phyloP scores from a whole-genome alignment of 2,888 invertebrate species.

The Gisinianus flammeolus region DNA sequence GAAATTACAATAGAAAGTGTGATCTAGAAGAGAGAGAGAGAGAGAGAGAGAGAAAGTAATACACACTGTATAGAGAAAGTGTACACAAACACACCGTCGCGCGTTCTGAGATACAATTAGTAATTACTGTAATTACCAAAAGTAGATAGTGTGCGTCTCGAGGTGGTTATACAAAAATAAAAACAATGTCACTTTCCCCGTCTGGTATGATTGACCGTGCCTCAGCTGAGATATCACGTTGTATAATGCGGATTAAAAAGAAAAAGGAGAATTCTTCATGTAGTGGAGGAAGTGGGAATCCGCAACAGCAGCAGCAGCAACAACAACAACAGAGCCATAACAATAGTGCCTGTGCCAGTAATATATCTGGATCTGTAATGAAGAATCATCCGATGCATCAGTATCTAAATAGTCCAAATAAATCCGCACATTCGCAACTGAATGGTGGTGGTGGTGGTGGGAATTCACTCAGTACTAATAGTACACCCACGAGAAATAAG shows the following conservation, averaged over 20 bases:
- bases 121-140: no score
- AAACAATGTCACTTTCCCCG: slow-evolving; percentile 45
- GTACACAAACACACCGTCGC: no score
- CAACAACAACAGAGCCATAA: background rate
- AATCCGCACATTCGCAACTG: background rate
- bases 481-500: slow-evolving; percentile 6
- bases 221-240: slow-evolving; percentile 85
- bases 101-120: no score
- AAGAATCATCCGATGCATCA: no score
- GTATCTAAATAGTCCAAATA: no score
- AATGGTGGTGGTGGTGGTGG: background rate
- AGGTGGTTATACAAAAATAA: background rate
- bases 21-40: no score
- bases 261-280: slow-evolving; percentile 41
- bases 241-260: slow-evolving; percentile 68
- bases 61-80: no score
- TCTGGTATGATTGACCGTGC: slow-evolving; percentile 76
- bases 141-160: no score
- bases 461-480: background rate
- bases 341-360: background rate
- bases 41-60: no score
- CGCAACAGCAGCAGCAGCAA: background rate
- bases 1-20: no score
- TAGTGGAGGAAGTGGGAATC: background rate
- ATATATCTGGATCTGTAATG: background rate